A percentile compares a stretch with the other conserved stretches of the same genome.
These are phyloP conservation scores for Hirtodrosophila histrioides DNA, from an alignment of 2,888 invertebrate species.

Conservation along the genomic window DNA sequence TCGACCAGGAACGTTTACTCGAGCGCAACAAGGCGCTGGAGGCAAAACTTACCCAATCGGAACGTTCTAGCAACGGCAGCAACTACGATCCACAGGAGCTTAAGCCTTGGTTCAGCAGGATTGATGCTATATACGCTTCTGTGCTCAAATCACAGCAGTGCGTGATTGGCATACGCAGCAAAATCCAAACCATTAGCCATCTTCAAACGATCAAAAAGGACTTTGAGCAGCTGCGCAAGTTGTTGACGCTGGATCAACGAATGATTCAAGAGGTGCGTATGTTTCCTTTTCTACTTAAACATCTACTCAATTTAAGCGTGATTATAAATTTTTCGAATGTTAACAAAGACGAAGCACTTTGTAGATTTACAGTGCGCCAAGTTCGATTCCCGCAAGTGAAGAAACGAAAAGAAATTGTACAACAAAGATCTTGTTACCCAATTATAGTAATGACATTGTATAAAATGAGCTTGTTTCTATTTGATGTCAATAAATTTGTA, in stretches of 20 bases:
- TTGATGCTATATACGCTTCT: conserved; percentile 77
- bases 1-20: conserved; percentile 78
- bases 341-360: no score
- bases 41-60: conserved; percentile 50
- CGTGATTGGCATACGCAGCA: conserved; percentile 79
- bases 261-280: conserved; percentile 69
- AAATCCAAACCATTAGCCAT: conserved; percentile 79
- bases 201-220: conserved; percentile 77
- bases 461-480: no score
- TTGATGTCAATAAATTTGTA: not conserved
- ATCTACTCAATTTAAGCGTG: not conserved
- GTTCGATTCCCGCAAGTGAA: no score
- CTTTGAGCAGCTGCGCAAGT: conserved; percentile 71
- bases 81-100: conserved; percentile 76
- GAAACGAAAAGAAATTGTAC: no score
- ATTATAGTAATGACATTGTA: no score
- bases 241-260: conserved; percentile 67
- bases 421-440: no score
- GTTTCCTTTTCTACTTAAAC: not conserved
- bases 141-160: conserved; percentile 78
- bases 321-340: no score
- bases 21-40: conserved; percentile 72
- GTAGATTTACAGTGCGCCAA: no score
- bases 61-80: conserved; percentile 41
- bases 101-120: conserved; percentile 80